Conservation (phyloP, 2,113 vertebrate species). For the Dolichotis patagonum region DNA sequence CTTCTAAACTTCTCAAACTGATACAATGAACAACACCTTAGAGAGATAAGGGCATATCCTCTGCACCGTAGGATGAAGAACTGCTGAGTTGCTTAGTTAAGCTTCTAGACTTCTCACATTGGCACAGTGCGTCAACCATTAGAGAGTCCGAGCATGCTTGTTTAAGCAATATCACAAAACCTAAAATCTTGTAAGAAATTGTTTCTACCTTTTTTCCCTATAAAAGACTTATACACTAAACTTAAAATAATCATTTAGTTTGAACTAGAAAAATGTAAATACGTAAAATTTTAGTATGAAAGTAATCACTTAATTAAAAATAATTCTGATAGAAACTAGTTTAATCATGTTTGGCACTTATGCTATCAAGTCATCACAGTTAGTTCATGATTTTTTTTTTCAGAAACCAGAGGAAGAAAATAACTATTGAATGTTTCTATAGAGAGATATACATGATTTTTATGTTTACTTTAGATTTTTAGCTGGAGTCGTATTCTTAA, state of each 20-base stretch:
- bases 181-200: conserved; percentile 41
- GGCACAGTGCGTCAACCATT: not conserved
- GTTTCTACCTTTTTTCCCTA: not conserved
- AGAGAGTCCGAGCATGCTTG: not conserved
- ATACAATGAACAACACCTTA: not conserved
- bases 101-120: not conserved
- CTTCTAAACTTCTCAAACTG: not conserved
- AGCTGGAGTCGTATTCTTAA: not conserved
- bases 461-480: conserved; percentile 18
- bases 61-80: not conserved
- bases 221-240: not conserved
- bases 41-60: not conserved
- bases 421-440: not conserved
- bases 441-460: not conserved
- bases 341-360: conserved; percentile 19
- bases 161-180: not conserved
- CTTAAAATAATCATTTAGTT: not conserved
- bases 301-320: conserved; percentile 12
- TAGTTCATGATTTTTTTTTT: conserved; percentile 22
- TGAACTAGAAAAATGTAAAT: conserved; percentile 41
- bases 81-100: not conserved
- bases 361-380: not conserved
- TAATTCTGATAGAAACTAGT: not conserved
- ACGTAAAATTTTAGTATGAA: conserved; percentile 19
- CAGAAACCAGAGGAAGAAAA: not conserved